Base-by-base conservation (phyloP, 2,113 vertebrate genomes). In the Rhea americana region DNA sequence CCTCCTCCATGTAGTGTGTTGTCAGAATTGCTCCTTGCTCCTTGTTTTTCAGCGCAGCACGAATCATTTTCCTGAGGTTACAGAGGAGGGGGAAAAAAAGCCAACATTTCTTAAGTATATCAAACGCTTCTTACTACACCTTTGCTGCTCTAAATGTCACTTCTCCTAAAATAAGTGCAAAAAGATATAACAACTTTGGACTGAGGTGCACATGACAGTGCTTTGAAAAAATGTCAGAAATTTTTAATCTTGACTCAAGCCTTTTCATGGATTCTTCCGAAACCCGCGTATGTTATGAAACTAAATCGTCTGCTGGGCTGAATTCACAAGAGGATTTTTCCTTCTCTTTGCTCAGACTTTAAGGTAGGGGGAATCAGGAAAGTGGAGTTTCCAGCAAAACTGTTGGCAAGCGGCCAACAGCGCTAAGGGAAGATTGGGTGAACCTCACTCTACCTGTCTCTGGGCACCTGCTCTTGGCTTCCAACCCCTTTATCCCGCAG, bases 1-100 rank as follows among this genome's bases (percentile, higher is more conserved):
- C 99, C 96, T 99, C 99, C 68, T 99, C 98, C 98, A 99, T 99
- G 97, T 98, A 98, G 95, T 99, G 99, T 0, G 99, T 99, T 47
- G 98, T 99, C 96, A 99, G 97, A 78, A 99, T 75, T 70, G 98
- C 98, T 0, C 99, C 98, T 0, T 98, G 97, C 91, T 98, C 98
- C 3, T 97, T 94, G 88, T 97, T 95, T 76, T 96, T 98, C 83
- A 99, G 96, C 12, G 98, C 97, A 2, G 98, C 98, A 19, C 92
- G 98, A 14, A 99, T 98, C 0, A 96, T 97, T 87, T 97, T 98
- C 99, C 99, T 99, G 41, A n/a, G 58, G 22, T 28, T 0, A 80
- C 41, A 62, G 37, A 78, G 12, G 1, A 2, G 7, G 1, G 2
- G 4, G 2, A 3, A 2, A 7, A 37, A 63, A 39, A 25, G 3